Evolutionary conservation across 2,888 invertebrate species (phyloP), one percentile per base, ranked within the genome.

Genomic region (Venusia cambrica): DNA sequence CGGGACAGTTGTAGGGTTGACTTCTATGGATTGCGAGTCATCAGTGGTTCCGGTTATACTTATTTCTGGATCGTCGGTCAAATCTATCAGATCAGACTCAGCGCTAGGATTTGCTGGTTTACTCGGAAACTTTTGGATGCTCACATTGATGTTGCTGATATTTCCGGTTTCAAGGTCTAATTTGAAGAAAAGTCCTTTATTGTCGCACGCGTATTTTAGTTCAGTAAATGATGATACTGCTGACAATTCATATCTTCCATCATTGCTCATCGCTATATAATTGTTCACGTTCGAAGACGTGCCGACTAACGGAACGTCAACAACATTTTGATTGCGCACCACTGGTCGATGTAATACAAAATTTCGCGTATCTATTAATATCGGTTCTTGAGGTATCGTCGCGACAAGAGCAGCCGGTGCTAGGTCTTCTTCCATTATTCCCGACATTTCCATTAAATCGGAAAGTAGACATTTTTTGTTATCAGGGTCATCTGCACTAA

Each of bases 381-480:
- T 38, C 13, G 33, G 22, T 14, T 26, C 28, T 31, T 13, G 33
- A 10, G 13, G 20, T 7, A 29, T 5, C 14, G 19, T 6, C 16
- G 28, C 15, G 27, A 24, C 17, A 16, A 37, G 22, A 10, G 40
- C 37, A 14, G 29, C 5, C 1, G 61, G 41, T 15, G 46, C 39
- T 2, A 58, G 43, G 33, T 85, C 84, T 42, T 81, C 81, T 31
- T 67, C 56, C 5, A 71, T 70, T 52, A 87, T 87, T 4, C 87
- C 87, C 4, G 85, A 85, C 80, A 87, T 81, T 66, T 76, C 74
- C 87, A 87, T 87, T 43, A 87, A 65, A 55, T 85, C 84, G 0
- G 83, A 84, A 13, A 87, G 42, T 46, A 87, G 66, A 22, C 75
- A 66, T 48, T 80, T 79, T 38, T 63, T 62, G 26, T 48, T 64